phyloP scores from a whole-genome alignment of 2,888 invertebrate species.

The Clistopyga incitator region DNA sequence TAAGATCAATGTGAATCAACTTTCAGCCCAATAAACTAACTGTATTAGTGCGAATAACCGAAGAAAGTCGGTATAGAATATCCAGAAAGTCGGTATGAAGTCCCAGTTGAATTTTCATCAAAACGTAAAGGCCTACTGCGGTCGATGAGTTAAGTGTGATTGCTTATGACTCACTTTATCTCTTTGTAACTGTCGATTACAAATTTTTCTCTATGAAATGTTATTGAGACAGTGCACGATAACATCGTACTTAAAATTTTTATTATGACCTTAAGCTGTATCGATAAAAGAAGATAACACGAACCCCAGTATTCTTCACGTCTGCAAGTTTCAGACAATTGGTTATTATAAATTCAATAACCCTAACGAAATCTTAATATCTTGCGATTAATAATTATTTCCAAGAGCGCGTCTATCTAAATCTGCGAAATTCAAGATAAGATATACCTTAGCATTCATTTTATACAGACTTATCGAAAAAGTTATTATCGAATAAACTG shows the following conservation, averaged over 20 bases:
- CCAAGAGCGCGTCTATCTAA: no score
- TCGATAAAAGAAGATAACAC: not conserved
- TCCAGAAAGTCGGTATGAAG: slow-evolving; percentile 79
- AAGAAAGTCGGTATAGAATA: no score
- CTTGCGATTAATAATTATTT: not conserved
- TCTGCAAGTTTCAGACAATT: not conserved
- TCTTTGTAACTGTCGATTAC: slow-evolving; percentile 20
- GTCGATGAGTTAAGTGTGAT: slow-evolving; percentile 21
- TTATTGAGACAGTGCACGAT: slow-evolving; percentile 28
- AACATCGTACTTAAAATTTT: not conserved
- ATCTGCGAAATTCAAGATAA: no score
- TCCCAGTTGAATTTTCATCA: slow-evolving; percentile 90
- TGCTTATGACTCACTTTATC: not conserved
- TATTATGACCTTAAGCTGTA: not conserved
- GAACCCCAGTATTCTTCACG: not conserved
- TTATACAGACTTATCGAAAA: not conserved
- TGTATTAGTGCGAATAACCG: no score
- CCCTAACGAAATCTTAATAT: not conserved
- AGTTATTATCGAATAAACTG: no score
- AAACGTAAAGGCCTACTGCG: slow-evolving; percentile 80
- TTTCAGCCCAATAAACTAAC: no score
- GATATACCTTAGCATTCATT: not conserved
- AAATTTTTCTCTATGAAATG: slow-evolving; percentile 31
- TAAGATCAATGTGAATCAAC: slow-evolving; percentile 76
- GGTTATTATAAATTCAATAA: not conserved